A percentile compares a stretch with the other conserved stretches of the same genome.
Evolutionary conservation across 92 coral and sea anemone genomes (phyloP).

Genomic region (Palythoa grandis): DNA sequence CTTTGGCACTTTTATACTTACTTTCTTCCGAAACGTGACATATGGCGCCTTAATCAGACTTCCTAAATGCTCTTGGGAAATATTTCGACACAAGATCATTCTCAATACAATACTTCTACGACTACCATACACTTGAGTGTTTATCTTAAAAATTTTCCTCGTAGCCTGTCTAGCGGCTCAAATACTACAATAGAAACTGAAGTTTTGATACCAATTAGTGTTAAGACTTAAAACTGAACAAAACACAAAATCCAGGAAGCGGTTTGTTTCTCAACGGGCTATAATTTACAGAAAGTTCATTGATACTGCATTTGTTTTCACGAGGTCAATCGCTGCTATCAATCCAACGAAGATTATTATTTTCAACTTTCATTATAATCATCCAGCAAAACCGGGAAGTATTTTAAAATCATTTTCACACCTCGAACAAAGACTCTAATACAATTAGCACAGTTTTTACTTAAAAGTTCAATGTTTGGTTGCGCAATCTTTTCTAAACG

Average conservation of each 20-base stretch:
- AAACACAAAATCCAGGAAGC: conserved; percentile 26
- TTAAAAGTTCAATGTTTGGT: neutral
- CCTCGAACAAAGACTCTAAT: neutral
- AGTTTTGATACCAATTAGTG: conserved; percentile 4
- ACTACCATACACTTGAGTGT: neutral
- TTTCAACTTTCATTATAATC: neutral
- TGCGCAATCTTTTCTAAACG: neutral
- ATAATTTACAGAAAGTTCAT: neutral
- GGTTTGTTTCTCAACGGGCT: neutral
- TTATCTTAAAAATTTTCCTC: neutral
- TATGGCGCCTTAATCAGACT: conserved; percentile 9
- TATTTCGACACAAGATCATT: neutral
- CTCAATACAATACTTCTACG: neutral
- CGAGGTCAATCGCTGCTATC: neutral
- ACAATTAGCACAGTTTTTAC: neutral
- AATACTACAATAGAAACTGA: neutral
- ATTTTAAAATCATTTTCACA: neutral
- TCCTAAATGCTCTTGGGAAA: conserved; percentile 40
- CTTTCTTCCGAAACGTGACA: neutral
- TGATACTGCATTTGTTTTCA: conserved; percentile 18
- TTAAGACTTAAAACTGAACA: neutral
- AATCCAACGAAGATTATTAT: neutral
- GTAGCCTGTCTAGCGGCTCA: neutral
- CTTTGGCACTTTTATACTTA: conserved; percentile 6
- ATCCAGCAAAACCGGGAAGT: neutral